Evolutionary conservation across 1,140 invertebrate species (phyloP), one percentile per base, ranked within the genome.

Genomic region (Prorops nasuta): DNA sequence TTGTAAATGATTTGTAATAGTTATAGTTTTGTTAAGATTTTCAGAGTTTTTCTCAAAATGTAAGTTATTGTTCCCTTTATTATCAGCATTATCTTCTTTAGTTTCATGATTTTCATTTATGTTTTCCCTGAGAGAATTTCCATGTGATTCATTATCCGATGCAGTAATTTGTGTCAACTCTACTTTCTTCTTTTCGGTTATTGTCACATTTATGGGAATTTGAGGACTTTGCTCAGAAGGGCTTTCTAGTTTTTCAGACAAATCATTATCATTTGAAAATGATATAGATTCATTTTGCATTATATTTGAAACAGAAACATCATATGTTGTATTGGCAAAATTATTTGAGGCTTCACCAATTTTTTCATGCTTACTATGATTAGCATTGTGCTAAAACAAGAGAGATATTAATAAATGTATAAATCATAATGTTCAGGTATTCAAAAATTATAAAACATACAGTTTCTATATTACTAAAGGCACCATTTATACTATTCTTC

Each of bases 401-500:
- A 44, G 39, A 40, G 49, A 6, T 14, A 46, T 22, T 19, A 24
- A 14, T 17, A 28, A 35, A 55, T 35, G 34, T 35, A 35, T 4
- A 9, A 8, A 45, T 19, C 10, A 42, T 32, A 24, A 34, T 20
- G 47, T 15, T 19, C 10, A 16, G 4, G 28, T 41, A 35, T 35
- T 35, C 6, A n/a, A 34, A 17, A 40, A 21, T 22, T 46, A 15
- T 34, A 36, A 49, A n/a, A 37, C 10, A 43, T 67, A 76, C 73
- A 66, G 74, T 75, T 43, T 60, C 59, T 34, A 60, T 54, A 49
- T 63, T 72, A 56, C 66, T 71, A 40, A 76, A 75, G 67, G 67
- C 67, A 74, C 70, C 58, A 44, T 67, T 72, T 21, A 76, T 74
- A 61, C 66, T 69, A 54, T 67, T 75, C 55, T 74, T 76, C 44